Conservation (phyloP, 2,888 invertebrate genomes). For the Hirtodrosophila confusa region DNA sequence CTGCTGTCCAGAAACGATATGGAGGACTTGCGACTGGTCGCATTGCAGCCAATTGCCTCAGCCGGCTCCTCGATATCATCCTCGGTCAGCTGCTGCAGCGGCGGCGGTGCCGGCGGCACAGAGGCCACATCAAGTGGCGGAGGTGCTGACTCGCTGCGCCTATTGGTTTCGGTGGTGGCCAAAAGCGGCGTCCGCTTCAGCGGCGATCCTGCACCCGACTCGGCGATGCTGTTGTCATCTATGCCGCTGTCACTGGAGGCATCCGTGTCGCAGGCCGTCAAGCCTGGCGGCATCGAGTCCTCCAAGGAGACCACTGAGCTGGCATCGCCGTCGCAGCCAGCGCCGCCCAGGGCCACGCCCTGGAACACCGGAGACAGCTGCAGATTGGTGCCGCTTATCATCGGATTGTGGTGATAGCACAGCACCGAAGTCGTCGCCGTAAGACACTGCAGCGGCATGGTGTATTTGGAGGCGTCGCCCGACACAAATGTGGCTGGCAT, state of each 20-base stretch:
- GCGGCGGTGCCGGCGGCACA: slow-evolving; percentile 37
- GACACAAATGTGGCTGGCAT: slow-evolving; percentile 11
- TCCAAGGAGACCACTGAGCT: slow-evolving; percentile 61
- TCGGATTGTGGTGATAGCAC: slow-evolving; percentile 81
- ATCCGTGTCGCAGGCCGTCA: slow-evolving; percentile 78
- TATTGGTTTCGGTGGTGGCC: not conserved
- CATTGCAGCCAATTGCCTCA: slow-evolving; percentile 24
- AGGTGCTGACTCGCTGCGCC: slow-evolving; percentile 5
- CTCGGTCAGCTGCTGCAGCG: slow-evolving; percentile 8
- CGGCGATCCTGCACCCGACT: slow-evolving; percentile 23
- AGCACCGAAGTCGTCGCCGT: slow-evolving; percentile 69
- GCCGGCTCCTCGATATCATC: slow-evolving; percentile 18
- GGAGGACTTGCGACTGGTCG: slow-evolving; percentile 67
- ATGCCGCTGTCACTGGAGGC: slow-evolving; percentile 81
- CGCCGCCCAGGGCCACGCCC: slow-evolving; percentile 14
- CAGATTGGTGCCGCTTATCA: slow-evolving; percentile 81
- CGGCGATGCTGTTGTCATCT: slow-evolving; percentile 73
- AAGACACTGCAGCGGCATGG: slow-evolving; percentile 61
- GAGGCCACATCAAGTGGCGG: slow-evolving; percentile 8
- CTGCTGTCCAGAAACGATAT: slow-evolving; percentile 79
- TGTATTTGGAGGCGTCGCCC: slow-evolving; percentile 30
- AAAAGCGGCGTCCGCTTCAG: slow-evolving; percentile 11
- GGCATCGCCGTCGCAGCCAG: slow-evolving; percentile 39
- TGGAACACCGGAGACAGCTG: slow-evolving; percentile 74
- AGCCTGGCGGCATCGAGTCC: slow-evolving; percentile 77